phyloP scores from a whole-genome alignment of 2,888 invertebrate genomes.

The Erebia ligea region DNA sequence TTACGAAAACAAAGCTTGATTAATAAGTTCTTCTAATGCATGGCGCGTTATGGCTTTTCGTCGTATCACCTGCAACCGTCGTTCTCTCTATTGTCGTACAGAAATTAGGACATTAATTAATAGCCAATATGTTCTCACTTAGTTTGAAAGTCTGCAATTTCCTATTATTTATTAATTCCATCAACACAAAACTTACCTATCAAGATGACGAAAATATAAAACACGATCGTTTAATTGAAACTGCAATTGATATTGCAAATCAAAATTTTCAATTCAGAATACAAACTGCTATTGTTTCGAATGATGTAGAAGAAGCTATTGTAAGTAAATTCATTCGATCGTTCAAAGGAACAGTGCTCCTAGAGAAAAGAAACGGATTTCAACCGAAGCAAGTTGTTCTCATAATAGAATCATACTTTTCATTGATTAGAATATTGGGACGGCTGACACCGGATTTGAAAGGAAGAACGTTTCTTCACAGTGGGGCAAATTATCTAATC shows the following conservation, averaged over 20 bases:
- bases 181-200: conserved; percentile 17
- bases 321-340: conserved; percentile 53
- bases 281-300: conserved; percentile 53
- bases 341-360: conserved; percentile 59
- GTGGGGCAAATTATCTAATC: conserved; percentile 58
- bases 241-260: conserved; percentile 58
- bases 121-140: conserved; percentile 9
- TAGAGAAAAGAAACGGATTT: conserved; percentile 52
- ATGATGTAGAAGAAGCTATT: conserved; percentile 53
- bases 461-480: conserved; percentile 59
- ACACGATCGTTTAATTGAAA: conserved; percentile 48
- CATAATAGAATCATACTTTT: conserved; percentile 55
- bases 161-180: conserved; percentile 28
- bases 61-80: conserved; percentile 18
- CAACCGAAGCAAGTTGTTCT: conserved; percentile 60
- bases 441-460: conserved; percentile 60
- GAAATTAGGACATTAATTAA: neutral
- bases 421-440: conserved; percentile 54
- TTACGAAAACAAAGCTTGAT: conserved; percentile 56
- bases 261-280: conserved; percentile 56
- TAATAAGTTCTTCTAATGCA: conserved; percentile 45
- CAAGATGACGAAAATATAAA: conserved; percentile 30
- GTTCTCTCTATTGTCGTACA: neutral
- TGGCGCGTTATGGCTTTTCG: neutral
- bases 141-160: conserved; percentile 26